A percentile compares a stretch with the other conserved stretches of the same genome.
phyloP scores from a whole-genome alignment of 2,888 invertebrate genomes.

The Mylabris sibirica region DNA sequence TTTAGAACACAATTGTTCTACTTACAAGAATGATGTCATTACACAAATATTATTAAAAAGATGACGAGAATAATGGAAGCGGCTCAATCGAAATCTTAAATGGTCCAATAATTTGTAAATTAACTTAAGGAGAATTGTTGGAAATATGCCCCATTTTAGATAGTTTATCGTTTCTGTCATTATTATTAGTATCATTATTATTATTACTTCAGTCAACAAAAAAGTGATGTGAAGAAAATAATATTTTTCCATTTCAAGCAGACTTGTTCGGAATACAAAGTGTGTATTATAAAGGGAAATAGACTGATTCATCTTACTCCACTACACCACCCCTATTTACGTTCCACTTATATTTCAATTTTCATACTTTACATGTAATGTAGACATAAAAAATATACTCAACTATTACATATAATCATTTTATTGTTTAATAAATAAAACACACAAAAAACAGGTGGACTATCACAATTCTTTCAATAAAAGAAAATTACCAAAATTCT shows the following conservation, averaged over 20 bases:
- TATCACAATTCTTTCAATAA: conserved; percentile 15
- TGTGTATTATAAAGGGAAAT: conserved; percentile 58
- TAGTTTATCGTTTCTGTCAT: conserved; percentile 48
- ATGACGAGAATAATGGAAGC: conserved; percentile 32
- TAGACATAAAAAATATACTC: conserved; percentile 44
- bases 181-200: too few relatives aligned
- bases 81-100: too few relatives aligned
- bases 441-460: conserved; percentile 1
- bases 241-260: conserved; percentile 59
- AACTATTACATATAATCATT: neutral
- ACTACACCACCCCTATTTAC: conserved; percentile 36
- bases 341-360: conserved; percentile 58
- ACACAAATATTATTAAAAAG: conserved; percentile 48
- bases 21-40: conserved; percentile 57
- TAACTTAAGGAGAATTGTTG: conserved; percentile 20
- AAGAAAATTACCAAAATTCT: conserved; percentile 14
- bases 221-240: conserved; percentile 59
- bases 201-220: conserved; percentile 44
- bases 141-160: conserved; percentile 47
- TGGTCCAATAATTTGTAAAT: conserved; percentile 32
- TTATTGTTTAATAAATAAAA: conserved; percentile 38
- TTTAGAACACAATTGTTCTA: conserved; percentile 57
- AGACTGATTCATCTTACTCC: conserved; percentile 51
- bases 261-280: conserved; percentile 58
- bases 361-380: conserved; percentile 53